phyloP scores from a whole-genome alignment of 2,113 vertebrate genomes.

The Chrysochloris asiatica region DNA sequence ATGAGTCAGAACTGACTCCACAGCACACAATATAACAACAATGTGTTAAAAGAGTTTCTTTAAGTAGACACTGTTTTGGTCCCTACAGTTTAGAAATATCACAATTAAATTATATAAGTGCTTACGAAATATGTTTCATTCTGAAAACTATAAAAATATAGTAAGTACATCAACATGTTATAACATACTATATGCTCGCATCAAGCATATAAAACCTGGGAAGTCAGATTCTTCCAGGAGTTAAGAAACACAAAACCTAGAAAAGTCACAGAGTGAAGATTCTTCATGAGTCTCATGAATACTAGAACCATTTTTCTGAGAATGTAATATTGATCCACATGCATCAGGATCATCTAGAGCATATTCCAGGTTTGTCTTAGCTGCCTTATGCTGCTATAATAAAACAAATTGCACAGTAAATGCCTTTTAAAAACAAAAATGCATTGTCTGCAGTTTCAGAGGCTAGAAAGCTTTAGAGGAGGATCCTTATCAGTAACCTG shows the following conservation, averaged over 20 bases:
- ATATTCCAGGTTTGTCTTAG: not conserved
- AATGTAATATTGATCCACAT: not conserved
- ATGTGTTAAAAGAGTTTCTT: not conserved
- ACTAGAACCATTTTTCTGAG: not conserved
- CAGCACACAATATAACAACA: no score
- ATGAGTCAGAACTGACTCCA: no score
- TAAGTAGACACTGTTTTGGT: not conserved
- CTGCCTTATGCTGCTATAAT: not conserved
- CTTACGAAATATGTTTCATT: not conserved
- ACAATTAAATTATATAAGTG: not conserved
- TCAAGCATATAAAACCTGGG: not conserved
- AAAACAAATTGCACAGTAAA: not conserved
- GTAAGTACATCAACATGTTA: not conserved
- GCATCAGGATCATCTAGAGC: not conserved
- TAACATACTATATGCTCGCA: not conserved
- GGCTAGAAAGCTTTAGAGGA: not conserved
- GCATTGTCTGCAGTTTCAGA: not conserved
- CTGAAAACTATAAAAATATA: not conserved
- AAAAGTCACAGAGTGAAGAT: not conserved
- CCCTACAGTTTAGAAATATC: not conserved
- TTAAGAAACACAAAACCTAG: not conserved
- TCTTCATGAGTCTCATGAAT: not conserved
- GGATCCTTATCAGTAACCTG: not conserved
- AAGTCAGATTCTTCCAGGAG: not conserved
- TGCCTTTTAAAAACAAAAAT: not conserved